Evolutionary conservation across 2,113 vertebrate species (phyloP), one percentile per base, ranked within the genome.

Genomic region (Cygnus atratus): DNA sequence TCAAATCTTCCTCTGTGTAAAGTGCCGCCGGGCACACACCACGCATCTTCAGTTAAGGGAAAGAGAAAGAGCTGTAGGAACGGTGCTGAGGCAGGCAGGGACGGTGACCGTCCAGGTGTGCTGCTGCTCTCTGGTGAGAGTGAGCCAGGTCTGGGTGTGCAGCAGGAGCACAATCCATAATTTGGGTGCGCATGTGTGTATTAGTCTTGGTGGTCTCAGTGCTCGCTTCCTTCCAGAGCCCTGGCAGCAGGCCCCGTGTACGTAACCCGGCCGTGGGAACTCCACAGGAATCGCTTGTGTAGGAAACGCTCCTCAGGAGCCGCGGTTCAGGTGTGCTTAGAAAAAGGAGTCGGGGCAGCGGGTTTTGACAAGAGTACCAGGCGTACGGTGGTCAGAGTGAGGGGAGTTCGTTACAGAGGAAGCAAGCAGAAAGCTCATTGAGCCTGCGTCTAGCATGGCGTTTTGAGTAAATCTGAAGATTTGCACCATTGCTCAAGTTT

Each of bases 331-430:
- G 52, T 73, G 25, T 54, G 21, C 67, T 22, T 79, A 35, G 12
- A 20, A 58, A 88, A 79, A 70, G 39, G 73, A 66, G n/a, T 63
- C 37, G 1, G 48, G 26, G 57, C 37, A 58, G n/a, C 37, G 75
- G 67, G 63, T 24, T 88, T 72, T 11, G 57, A 44, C 39, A 58
- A n/a, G 48, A 78, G 1, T 24, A 15, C 67, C 20, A 33, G 52
- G 17, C 72, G 20, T 73, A 50, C 59, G 20, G 59, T 66, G 84
- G 57, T 81, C 52, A 54, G 41, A 78, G 39, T 21, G 24, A 28
- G 77, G 67, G 20, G 37, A 78, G 43, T 54, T 88, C 84, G 84
- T 91, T 96, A 92, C 93, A 91, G 57, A 92, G 80, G 82, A 81
- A 85, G 54, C 35, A 72, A 83, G 78, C 5, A 5, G 61, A 87